These are phyloP conservation scores for Fratercula arctica DNA, from an alignment of 2,797 vertebrate genomes.

Conservation along the genomic window DNA sequence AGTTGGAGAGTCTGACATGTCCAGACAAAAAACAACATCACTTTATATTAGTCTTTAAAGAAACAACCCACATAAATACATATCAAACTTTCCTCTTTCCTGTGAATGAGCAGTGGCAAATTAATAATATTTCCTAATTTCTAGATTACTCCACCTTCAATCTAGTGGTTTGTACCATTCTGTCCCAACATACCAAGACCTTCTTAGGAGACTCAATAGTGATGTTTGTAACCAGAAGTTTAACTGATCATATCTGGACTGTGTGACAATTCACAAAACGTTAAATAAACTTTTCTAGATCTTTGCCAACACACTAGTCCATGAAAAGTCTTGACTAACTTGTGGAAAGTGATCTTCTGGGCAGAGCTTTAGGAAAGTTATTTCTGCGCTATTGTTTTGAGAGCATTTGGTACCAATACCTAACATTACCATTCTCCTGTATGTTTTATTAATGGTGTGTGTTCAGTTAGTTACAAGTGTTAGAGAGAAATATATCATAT, in stretches of 20 bases:
- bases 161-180: background rate
- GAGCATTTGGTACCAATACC: background rate
- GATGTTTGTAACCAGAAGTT: background rate
- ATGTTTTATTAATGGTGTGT: background rate
- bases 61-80: background rate
- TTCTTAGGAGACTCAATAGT: background rate
- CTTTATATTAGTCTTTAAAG: background rate
- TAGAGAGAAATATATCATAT: background rate
- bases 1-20: background rate
- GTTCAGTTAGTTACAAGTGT: background rate
- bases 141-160: background rate
- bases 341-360: background rate
- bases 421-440: background rate
- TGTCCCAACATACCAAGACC: background rate
- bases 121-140: background rate
- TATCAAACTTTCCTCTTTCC: background rate
- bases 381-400: background rate
- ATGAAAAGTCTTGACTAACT: background rate
- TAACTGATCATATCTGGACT: background rate
- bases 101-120: background rate
- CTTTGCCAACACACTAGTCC: background rate
- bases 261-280: background rate
- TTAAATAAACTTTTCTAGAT: background rate
- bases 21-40: fast-evolving
- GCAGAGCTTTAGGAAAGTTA: background rate